phyloP scores from a whole-genome alignment of 2,113 vertebrate genomes.

The Pachypanchax playfairii region DNA sequence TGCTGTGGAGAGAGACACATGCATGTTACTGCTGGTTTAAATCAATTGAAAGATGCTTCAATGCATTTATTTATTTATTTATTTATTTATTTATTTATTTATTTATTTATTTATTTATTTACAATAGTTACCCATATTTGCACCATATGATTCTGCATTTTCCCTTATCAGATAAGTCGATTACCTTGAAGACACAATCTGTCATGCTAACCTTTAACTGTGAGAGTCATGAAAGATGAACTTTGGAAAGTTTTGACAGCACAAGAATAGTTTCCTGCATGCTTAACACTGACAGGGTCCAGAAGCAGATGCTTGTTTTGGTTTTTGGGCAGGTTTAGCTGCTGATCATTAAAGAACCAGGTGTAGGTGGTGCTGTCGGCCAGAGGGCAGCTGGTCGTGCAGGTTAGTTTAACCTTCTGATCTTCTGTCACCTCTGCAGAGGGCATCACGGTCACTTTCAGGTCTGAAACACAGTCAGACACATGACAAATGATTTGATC shows the following conservation, averaged over 20 bases:
- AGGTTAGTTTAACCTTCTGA: constrained; percentile 48
- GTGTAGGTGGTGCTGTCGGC: constrained; percentile 20
- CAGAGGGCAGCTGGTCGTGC: constrained; percentile 43
- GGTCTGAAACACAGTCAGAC: background rate
- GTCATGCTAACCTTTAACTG: constrained; percentile 7
- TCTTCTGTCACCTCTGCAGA: constrained; percentile 26
- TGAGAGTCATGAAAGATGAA: background rate
- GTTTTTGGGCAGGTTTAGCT: accelerated
- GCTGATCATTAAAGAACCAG: background rate
- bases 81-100: too few species aligned
- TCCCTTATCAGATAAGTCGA: background rate
- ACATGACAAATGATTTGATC: too few species aligned
- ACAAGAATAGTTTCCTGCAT: constrained; percentile 25
- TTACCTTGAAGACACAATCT: too few species aligned
- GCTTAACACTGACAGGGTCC: background rate
- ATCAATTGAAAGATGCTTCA: too few species aligned
- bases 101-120: too few species aligned
- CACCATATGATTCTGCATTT: background rate
- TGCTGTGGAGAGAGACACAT: constrained; percentile 5
- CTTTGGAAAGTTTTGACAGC: background rate
- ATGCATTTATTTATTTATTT: too few species aligned
- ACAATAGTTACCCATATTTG: too few species aligned
- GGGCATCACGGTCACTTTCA: constrained; percentile 12
- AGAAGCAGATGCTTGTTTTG: background rate
- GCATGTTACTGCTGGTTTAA: too few species aligned